A percentile compares a stretch with the other conserved stretches of the same genome.
Evolutionary conservation across 2,113 vertebrate species (phyloP).

Genomic region (Epinephelus moara): DNA sequence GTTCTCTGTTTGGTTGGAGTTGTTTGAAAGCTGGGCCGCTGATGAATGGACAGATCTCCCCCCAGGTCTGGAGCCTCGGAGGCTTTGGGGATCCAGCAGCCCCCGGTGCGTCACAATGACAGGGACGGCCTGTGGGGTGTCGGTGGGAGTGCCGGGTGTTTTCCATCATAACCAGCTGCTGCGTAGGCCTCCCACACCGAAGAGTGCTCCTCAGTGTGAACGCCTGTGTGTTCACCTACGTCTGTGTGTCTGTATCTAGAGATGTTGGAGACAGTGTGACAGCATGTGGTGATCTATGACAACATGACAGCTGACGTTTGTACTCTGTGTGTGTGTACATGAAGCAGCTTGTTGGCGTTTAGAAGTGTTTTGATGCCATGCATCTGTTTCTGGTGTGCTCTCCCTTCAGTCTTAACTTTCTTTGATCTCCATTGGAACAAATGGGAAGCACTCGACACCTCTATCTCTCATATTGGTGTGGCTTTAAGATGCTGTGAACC

Average conservation of each 20-base stretch:
- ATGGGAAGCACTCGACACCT: constrained; percentile 58
- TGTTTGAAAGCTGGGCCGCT: constrained; percentile 76
- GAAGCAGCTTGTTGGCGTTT: constrained; percentile 51
- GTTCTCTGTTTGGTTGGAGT: constrained; percentile 67
- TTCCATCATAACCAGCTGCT: constrained; percentile 82
- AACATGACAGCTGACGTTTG: constrained; percentile 53
- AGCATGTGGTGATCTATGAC: constrained; percentile 33
- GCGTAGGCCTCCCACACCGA: constrained; percentile 70
- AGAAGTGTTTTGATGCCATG: constrained; percentile 45
- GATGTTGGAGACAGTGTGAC: constrained; percentile 28
- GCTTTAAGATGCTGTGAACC: constrained; percentile 14
- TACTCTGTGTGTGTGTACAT: constrained; percentile 28
- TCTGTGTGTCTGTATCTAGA: constrained; percentile 54
- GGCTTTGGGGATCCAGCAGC: constrained; percentile 58
- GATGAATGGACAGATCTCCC: constrained; percentile 61
- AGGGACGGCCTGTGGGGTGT: constrained; percentile 68
- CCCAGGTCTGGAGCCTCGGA: constrained; percentile 52
- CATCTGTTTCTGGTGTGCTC: constrained; percentile 60
- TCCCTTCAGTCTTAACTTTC: constrained; percentile 30
- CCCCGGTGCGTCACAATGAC: constrained; percentile 67
- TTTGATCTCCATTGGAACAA: constrained; percentile 69
- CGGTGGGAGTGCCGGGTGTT: constrained; percentile 72
- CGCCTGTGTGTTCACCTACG: constrained; percentile 47
- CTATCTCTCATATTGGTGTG: background rate
- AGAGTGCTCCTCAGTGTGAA: constrained; percentile 24